Base-by-base conservation (phyloP, 2,113 vertebrate genomes). In the Motacilla tschutschensis region DNA sequence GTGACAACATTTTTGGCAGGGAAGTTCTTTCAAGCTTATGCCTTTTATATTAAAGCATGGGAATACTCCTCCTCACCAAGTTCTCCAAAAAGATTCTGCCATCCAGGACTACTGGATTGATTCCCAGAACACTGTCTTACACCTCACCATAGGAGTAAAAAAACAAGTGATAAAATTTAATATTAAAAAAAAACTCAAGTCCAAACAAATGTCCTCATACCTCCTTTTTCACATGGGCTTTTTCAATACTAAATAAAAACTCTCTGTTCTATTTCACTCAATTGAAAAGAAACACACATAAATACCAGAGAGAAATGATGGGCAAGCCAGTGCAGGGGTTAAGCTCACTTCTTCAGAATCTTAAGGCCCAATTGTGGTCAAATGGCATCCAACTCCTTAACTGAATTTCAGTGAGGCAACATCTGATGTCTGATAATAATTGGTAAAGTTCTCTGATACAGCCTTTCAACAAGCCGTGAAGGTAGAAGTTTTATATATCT, bases 21-120 rank as follows among this genome's bases (percentile, higher is more conserved):
- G 67, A 93, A 88, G 47, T 66, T 86, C 70, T 87, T 92, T 57
- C 84, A 93, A 87, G 33, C 36, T 84, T 63, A 44, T 44, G 66
- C 31, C 55, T 92, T 92, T 81, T 62, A 67, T 60, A 91, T 87
- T 88, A 91, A 95, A 95, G 84, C 69, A 75, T 58, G 58, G 73
- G 87, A 92, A 86, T 55, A 63, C 17, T 38, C 41, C 83, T 87
- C 86, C 82, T 66, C 41, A 83, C 22, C 40, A 53, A 74, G 54
- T 83, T 69, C 53, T 91, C 91, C 75, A 90, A 77, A 94, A 80
- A 2, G 7, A 80, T 44, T 86, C 64, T 66, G 36, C 16, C 4
- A 0, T 79, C n/a, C 76, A 59, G 44, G 36, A 66, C 60, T 53
- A 60, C 17, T 50, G 50, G 66, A 89, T 18, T 83, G 65, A 85